phyloP scores from a whole-genome alignment of 1,140 invertebrate genomes.

The Bombus pyrosoma region DNA sequence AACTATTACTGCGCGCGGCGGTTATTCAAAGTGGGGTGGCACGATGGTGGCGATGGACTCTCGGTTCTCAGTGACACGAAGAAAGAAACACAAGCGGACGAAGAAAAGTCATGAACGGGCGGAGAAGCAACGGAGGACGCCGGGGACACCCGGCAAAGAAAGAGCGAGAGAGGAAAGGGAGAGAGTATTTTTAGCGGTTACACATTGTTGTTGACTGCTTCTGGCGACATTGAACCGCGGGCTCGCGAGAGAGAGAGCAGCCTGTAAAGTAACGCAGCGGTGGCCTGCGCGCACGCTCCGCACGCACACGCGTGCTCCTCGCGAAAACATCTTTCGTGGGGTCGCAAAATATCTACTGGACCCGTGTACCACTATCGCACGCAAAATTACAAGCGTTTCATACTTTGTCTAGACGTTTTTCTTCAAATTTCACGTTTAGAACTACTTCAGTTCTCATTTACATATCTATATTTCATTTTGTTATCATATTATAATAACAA shows the following conservation, averaged over 20 bases:
- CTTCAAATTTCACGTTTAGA: too few species aligned
- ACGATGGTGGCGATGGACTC: slow-evolving; percentile 15
- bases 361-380: not conserved
- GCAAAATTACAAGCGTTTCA: too few species aligned
- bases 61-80: slow-evolving; percentile 31
- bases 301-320: slow-evolving; percentile 23
- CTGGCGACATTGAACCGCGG: slow-evolving; percentile 77
- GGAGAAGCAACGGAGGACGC: slow-evolving; percentile 12
- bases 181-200: slow-evolving; percentile 81
- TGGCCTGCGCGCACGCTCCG: slow-evolving; percentile 41
- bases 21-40: slow-evolving; percentile 22
- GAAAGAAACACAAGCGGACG: slow-evolving; percentile 43
- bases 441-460: too few species aligned
- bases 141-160: slow-evolving; percentile 29
- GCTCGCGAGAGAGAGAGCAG: slow-evolving; percentile 43
- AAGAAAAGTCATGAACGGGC: slow-evolving; percentile 65
- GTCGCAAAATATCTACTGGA: slow-evolving; percentile 2
- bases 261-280: slow-evolving; percentile 40
- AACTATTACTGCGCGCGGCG: not conserved
- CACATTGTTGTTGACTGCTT: slow-evolving; percentile 79
- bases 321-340: slow-evolving; percentile 12
- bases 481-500: too few species aligned
- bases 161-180: slow-evolving; percentile 66
- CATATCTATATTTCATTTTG: too few species aligned
- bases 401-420: too few species aligned